Evolutionary conservation across 2,113 vertebrate species (phyloP).

Genomic region (Lasiurus cinereus): DNA sequence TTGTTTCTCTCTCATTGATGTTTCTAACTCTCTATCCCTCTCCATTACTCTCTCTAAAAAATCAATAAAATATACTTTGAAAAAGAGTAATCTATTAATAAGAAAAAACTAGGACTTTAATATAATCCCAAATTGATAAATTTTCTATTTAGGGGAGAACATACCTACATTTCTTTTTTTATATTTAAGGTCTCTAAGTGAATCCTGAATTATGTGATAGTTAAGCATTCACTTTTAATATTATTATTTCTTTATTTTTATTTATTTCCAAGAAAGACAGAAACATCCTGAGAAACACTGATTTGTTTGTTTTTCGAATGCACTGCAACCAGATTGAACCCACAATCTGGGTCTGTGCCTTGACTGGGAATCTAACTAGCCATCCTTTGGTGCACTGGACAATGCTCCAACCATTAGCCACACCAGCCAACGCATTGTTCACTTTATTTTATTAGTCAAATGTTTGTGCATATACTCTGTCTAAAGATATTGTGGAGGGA

Average conservation of each 20-base stretch:
- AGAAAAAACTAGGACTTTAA: not conserved
- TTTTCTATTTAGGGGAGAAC: not conserved
- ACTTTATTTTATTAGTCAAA: not conserved
- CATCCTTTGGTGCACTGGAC: not conserved
- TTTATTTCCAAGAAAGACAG: not conserved
- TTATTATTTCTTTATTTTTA: not conserved
- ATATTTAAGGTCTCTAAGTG: not conserved
- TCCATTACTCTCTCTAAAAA: too few relatives aligned
- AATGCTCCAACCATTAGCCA: not conserved
- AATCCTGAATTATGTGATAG: constrained; percentile 5
- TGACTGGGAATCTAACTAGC: not conserved
- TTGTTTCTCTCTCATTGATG: too few relatives aligned
- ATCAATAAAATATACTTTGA: too few relatives aligned
- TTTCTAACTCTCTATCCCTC: too few relatives aligned
- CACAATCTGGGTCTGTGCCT: not conserved
- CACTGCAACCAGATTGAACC: not conserved
- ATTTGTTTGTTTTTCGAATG: not conserved
- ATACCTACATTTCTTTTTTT: constrained; percentile 26
- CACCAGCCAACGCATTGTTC: not conserved
- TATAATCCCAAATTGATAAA: constrained; percentile 29
- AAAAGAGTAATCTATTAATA: not conserved
- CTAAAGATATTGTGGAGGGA: not conserved
- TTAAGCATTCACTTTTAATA: not conserved
- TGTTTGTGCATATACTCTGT: not conserved
- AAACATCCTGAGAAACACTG: not conserved